These are phyloP conservation scores for Catostylus mosaicus DNA, from an alignment of 30 jellyfish, hydroid and myxozoan species.

Conservation along the genomic window DNA sequence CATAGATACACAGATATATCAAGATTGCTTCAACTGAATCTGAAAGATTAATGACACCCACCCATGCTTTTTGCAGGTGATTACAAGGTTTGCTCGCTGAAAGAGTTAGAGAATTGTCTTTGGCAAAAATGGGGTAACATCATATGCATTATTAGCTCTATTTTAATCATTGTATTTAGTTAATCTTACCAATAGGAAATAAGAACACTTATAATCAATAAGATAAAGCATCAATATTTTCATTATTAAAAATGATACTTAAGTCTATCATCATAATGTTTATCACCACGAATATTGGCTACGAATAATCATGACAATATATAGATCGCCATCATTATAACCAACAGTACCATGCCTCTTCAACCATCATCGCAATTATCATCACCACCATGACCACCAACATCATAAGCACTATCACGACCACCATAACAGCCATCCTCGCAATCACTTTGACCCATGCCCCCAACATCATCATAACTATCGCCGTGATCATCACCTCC, in stretches of 20 bases:
- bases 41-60: too few species aligned
- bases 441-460: too few species aligned
- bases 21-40: too few species aligned
- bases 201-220: not conserved
- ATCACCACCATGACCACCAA: not conserved
- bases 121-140: constrained; percentile 90
- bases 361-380: not conserved
- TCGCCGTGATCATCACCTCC: too few species aligned
- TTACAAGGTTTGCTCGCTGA: constrained; percentile 74
- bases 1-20: too few species aligned
- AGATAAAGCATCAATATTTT: not conserved
- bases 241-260: too few species aligned
- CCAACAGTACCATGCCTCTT: not conserved
- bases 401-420: too few species aligned
- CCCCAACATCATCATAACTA: too few species aligned
- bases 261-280: too few species aligned
- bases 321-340: not conserved
- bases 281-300: too few species aligned
- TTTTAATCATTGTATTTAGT: not conserved
- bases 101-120: constrained; percentile 58
- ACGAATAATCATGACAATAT: too few species aligned
- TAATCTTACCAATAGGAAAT: not conserved
- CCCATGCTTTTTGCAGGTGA: constrained; percentile 53
- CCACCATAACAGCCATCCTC: too few species aligned
- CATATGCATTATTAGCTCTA: not conserved